These are phyloP conservation scores for Brachionus angularis DNA, from an alignment of 1,140 invertebrate species.

Conservation along the genomic window DNA sequence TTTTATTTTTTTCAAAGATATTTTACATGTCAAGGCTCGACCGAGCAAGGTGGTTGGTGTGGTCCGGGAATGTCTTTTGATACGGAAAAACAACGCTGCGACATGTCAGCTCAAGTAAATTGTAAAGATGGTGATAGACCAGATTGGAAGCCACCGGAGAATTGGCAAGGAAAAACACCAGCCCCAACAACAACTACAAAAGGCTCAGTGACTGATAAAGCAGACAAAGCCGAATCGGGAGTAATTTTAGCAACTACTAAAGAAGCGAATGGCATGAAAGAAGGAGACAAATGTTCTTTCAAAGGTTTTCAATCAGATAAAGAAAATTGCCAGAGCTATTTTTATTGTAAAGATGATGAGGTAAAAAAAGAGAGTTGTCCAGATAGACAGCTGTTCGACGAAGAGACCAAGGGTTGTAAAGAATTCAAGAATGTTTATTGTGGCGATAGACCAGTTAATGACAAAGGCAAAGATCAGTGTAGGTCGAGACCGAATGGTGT, in stretches of 20 bases:
- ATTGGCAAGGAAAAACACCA: conserved; percentile 34
- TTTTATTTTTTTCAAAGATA: neutral
- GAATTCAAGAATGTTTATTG: conserved; percentile 35
- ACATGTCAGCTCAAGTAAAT: conserved; percentile 11
- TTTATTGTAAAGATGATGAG: conserved; percentile 29
- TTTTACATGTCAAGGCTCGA: conserved; percentile 14
- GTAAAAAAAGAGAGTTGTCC: conserved; percentile 36
- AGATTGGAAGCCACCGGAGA: conserved; percentile 44
- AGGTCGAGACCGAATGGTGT: conserved; percentile 17
- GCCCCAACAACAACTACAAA: conserved; percentile 11
- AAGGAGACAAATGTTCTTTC: conserved; percentile 27
- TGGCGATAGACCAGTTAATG: conserved; percentile 34
- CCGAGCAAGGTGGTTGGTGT: conserved; percentile 23
- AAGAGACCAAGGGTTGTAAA: conserved; percentile 24
- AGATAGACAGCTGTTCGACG: conserved; percentile 29
- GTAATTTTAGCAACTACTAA: neutral
- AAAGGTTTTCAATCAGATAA: conserved; percentile 13
- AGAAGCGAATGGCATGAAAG: neutral
- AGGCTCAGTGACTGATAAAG: neutral
- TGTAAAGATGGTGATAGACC: conserved; percentile 44
- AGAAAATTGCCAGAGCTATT: conserved; percentile 43
- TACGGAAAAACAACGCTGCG: conserved; percentile 40
- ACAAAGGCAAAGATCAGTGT: conserved; percentile 29
- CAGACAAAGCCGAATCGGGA: neutral
- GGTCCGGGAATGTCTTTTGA: conserved; percentile 43